These are phyloP conservation scores for Crossaster papposus DNA, from an alignment of 53 echinoderm and acorn worm genomes.

Conservation along the genomic window DNA sequence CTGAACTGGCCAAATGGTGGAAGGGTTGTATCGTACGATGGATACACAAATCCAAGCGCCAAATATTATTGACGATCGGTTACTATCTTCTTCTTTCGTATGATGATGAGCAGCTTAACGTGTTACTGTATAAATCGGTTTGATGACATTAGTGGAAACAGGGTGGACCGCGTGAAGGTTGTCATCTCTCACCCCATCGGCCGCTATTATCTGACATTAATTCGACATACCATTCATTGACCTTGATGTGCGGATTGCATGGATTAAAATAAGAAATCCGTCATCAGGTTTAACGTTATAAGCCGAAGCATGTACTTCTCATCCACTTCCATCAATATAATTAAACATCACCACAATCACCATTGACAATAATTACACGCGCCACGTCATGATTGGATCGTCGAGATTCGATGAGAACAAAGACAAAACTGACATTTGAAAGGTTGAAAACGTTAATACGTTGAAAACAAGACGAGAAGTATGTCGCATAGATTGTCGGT, in stretches of 20 bases:
- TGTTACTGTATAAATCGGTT: too few relatives aligned
- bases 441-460: too few relatives aligned
- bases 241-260: background rate
- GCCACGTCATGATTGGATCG: background rate
- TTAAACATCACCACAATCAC: background rate
- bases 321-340: background rate
- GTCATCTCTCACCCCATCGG: too few relatives aligned
- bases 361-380: background rate
- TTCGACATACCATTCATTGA: background rate
- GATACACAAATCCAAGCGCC: background rate
- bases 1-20: background rate
- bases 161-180: too few relatives aligned
- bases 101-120: too few relatives aligned
- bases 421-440: too few relatives aligned
- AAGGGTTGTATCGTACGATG: background rate
- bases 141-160: too few relatives aligned
- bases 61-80: background rate
- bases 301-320: background rate
- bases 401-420: too few relatives aligned
- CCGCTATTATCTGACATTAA: background rate
- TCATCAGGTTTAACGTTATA: constrained; percentile 2
- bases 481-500: too few relatives aligned
- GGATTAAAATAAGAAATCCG: background rate
- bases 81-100: too few relatives aligned
- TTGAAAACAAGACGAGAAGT: too few relatives aligned